Evolutionary conservation across 2,797 vertebrate genomes (phyloP).

Genomic region (Buceros bicornis): DNA sequence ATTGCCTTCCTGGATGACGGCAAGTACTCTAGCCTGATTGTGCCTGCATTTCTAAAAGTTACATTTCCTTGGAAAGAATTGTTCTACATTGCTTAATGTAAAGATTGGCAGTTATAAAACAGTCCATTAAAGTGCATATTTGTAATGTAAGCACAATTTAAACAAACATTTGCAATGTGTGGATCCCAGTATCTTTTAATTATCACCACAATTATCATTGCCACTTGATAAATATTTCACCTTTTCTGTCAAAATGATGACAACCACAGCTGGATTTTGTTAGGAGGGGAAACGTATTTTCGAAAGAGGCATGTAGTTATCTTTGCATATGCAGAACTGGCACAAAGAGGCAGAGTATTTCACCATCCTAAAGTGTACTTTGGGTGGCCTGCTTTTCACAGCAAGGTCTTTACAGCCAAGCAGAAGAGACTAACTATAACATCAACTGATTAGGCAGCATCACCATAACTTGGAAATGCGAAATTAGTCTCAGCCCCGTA

Average conservation of each 20-base stretch:
- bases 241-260: constrained; percentile 21
- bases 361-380: neutral
- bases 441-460: neutral
- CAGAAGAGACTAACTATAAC: neutral
- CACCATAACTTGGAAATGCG: neutral
- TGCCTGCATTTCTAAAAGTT: neutral
- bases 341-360: neutral
- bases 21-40: neutral
- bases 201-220: neutral
- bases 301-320: neutral
- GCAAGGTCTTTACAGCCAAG: neutral
- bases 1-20: neutral
- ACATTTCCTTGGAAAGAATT: neutral
- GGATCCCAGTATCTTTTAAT: neutral
- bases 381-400: neutral
- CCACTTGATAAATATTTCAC: constrained; percentile 7
- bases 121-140: neutral
- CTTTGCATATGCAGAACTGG: neutral
- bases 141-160: neutral
- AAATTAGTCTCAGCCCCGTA: neutral
- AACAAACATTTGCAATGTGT: neutral
- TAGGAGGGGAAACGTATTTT: neutral
- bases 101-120: neutral
- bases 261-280: neutral
- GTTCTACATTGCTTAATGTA: neutral